These are phyloP conservation scores for Dermochelys coriacea DNA, from an alignment of 2,797 vertebrate genomes.

Conservation along the genomic window DNA sequence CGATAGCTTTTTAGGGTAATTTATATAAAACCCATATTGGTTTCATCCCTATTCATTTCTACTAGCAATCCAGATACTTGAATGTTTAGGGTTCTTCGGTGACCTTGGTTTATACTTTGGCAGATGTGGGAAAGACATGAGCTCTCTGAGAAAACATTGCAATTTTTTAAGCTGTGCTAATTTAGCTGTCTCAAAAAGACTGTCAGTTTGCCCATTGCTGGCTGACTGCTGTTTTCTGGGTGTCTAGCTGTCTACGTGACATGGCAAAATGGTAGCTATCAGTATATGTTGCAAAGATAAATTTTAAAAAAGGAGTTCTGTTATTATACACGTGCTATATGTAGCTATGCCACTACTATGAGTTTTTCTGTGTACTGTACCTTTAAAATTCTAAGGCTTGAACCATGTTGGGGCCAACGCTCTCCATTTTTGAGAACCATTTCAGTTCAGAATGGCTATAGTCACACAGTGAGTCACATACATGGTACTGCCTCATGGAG, in stretches of 20 bases:
- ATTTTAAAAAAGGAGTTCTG: not conserved
- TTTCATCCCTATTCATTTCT: not conserved
- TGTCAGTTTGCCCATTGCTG: not conserved
- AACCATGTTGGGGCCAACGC: not conserved
- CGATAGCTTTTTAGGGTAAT: not conserved
- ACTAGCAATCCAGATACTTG: not conserved
- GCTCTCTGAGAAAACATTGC: not conserved
- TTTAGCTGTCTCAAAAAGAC: not conserved
- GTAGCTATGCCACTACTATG: not conserved
- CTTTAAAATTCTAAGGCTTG: not conserved
- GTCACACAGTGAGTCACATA: not conserved
- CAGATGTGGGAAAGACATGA: not conserved
- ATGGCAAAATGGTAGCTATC: constrained; percentile 9
- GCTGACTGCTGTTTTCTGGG: not conserved
- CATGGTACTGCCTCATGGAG: not conserved
- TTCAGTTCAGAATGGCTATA: not conserved
- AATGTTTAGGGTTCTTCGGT: not conserved
- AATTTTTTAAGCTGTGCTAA: not conserved
- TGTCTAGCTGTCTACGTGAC: accelerated
- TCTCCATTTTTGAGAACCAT: not conserved
- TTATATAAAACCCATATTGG: not conserved
- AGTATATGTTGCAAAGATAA: not conserved
- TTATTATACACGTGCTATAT: not conserved
- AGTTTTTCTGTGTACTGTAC: not conserved
- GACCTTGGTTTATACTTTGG: not conserved